Evolutionary conservation across 2,888 invertebrate species (phyloP).

Genomic region (Panzeria rudis): DNA sequence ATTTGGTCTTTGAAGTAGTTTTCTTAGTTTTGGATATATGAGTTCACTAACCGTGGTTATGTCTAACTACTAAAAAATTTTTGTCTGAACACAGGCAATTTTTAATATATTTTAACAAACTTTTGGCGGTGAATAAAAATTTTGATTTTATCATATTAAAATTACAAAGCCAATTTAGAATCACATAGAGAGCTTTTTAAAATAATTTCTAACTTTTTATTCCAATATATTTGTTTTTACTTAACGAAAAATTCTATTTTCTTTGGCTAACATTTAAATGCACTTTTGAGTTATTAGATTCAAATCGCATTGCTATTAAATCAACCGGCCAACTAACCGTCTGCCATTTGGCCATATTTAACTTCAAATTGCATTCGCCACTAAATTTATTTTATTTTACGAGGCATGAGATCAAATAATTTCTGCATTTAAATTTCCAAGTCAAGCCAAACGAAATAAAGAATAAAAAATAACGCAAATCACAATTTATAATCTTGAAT

Average conservation of each 20-base stretch:
- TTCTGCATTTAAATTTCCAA: conserved; percentile 56
- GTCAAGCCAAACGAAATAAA: conserved; percentile 38
- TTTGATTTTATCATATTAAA: too few species aligned
- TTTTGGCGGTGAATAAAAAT: too few species aligned
- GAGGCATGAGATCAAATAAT: conserved; percentile 48
- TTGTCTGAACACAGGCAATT: too few species aligned
- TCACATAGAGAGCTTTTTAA: too few species aligned
- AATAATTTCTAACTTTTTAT: too few species aligned
- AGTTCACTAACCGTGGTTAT: too few species aligned
- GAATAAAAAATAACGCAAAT: conserved; percentile 42
- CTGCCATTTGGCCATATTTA: conserved; percentile 43
- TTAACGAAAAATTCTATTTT: neutral
- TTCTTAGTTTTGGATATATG: too few species aligned
- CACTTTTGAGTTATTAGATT: conserved; percentile 8
- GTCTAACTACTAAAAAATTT: too few species aligned
- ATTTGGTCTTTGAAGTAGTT: too few species aligned
- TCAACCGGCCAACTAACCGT: conserved; percentile 12
- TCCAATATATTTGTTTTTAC: too few species aligned
- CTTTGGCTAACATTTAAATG: neutral
- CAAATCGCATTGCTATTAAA: neutral
- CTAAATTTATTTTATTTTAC: conserved; percentile 59
- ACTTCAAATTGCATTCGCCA: conserved; percentile 31
- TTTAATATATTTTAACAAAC: too few species aligned
- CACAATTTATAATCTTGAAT: conserved; percentile 65
- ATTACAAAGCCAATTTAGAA: too few species aligned